Evolutionary conservation across 2,888 invertebrate genomes (phyloP).

Genomic region (Euplexia lucipara): DNA sequence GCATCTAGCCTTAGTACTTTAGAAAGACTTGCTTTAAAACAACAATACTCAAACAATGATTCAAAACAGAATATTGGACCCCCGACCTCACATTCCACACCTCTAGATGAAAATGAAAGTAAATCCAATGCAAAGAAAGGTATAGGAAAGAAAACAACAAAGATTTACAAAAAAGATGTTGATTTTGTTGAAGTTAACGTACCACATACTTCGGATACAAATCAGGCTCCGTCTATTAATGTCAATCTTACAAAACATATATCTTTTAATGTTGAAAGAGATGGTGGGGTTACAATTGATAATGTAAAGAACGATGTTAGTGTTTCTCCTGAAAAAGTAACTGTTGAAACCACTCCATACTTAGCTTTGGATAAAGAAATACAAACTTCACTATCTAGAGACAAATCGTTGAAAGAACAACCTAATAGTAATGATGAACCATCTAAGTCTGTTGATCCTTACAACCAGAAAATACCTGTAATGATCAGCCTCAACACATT

Average conservation of each 20-base stretch:
- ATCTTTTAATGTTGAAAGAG: slow-evolving; percentile 86
- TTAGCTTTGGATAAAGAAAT: slow-evolving; percentile 81
- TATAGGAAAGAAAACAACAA: slow-evolving; percentile 79
- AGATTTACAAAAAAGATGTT: slow-evolving; percentile 81
- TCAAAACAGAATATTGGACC: slow-evolving; percentile 80
- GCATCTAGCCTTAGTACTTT: slow-evolving; percentile 91
- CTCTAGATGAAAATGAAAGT: slow-evolving; percentile 78
- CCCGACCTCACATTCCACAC: slow-evolving; percentile 91
- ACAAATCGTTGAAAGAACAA: slow-evolving; percentile 48
- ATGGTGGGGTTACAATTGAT: slow-evolving; percentile 79
- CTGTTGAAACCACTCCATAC: slow-evolving; percentile 66
- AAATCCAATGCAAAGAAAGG: slow-evolving; percentile 79
- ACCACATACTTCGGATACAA: slow-evolving; percentile 73
- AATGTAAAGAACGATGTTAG: slow-evolving; percentile 76
- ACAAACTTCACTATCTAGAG: slow-evolving; percentile 77
- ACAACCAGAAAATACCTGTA: slow-evolving; percentile 76
- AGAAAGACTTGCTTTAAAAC: slow-evolving; percentile 91
- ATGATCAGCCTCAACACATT: slow-evolving; percentile 82
- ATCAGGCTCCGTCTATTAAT: slow-evolving; percentile 78
- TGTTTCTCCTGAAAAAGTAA: slow-evolving; percentile 76
- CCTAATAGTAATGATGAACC: slow-evolving; percentile 36
- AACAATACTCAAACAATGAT: slow-evolving; percentile 86
- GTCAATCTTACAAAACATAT: slow-evolving; percentile 88
- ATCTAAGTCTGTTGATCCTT: slow-evolving; percentile 45
- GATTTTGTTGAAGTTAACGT: slow-evolving; percentile 84